A percentile compares a stretch with the other conserved stretches of the same genome.
Evolutionary conservation across 2,888 invertebrate genomes (phyloP).

Genomic region (Liodrosophila aerea): DNA sequence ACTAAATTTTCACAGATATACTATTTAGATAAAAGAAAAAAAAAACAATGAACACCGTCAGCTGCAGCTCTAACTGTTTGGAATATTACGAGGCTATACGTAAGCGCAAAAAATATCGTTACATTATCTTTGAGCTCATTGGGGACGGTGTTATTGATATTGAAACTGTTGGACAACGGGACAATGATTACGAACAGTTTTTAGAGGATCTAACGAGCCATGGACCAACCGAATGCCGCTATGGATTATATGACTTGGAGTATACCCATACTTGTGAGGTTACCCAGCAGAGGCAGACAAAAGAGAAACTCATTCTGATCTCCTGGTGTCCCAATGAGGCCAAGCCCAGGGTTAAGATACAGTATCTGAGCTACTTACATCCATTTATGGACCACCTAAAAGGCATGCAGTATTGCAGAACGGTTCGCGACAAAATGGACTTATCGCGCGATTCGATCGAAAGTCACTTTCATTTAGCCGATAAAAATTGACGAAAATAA

Average conservation of each 20-base stretch:
- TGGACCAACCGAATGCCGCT: slow-evolving; percentile 30
- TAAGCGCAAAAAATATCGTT: slow-evolving; percentile 24
- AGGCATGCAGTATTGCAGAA: slow-evolving; percentile 30
- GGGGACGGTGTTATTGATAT: slow-evolving; percentile 17
- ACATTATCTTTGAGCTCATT: slow-evolving; percentile 28
- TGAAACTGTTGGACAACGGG: slow-evolving; percentile 21
- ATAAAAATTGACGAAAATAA: background rate
- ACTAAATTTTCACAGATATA: too few relatives aligned
- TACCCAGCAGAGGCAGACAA: slow-evolving; percentile 8
- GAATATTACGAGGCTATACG: slow-evolving; percentile 25
- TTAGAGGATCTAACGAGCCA: slow-evolving; percentile 21
- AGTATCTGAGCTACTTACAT: slow-evolving; percentile 24
- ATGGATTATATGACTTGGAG: slow-evolving; percentile 37
- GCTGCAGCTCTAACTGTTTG: slow-evolving; percentile 13
- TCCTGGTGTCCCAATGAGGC: slow-evolving; percentile 35
- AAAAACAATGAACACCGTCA: slow-evolving; percentile 19
- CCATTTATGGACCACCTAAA: slow-evolving; percentile 22
- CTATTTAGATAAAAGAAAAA: too few relatives aligned
- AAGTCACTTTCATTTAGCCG: slow-evolving; percentile 2
- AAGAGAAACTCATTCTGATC: slow-evolving; percentile 24
- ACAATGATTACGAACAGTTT: slow-evolving; percentile 25
- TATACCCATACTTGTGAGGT: slow-evolving; percentile 23
- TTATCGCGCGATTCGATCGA: slow-evolving; percentile 15
- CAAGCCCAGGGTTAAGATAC: slow-evolving; percentile 24
- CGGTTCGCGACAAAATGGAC: slow-evolving; percentile 8